A percentile compares a stretch with the other conserved stretches of the same genome.
Conservation (phyloP, 2,113 vertebrate genomes). For the Erinaceus europaeus region DNA sequence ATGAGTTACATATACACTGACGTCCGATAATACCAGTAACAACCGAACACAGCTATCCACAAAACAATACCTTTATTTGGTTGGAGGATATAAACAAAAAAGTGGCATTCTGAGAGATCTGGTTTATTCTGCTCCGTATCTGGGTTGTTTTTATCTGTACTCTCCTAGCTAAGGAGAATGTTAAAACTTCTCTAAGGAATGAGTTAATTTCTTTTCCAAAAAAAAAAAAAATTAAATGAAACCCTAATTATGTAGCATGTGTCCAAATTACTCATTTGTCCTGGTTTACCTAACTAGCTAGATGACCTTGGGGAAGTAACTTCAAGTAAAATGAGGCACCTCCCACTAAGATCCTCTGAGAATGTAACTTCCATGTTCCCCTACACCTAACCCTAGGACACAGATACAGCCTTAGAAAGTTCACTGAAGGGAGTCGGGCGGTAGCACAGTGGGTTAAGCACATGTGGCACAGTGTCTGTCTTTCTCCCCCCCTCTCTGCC, state of each 20-base stretch:
- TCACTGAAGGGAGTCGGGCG: background rate
- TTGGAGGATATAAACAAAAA: background rate
- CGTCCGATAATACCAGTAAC: background rate
- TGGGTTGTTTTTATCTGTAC: slow-evolving; percentile 6
- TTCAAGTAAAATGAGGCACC: slow-evolving; percentile 38
- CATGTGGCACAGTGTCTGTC: too few species aligned
- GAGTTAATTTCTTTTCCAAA: slow-evolving; percentile 37
- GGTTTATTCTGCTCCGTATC: background rate
- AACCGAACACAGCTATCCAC: background rate
- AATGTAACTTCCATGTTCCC: background rate
- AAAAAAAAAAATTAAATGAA: slow-evolving; percentile 43
- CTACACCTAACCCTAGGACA: background rate
- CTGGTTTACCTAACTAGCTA: slow-evolving; percentile 32
- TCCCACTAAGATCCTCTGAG: background rate
- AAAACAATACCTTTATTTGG: background rate
- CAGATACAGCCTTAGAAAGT: too few species aligned
- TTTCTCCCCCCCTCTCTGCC: too few species aligned
- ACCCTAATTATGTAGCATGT: slow-evolving; percentile 35
- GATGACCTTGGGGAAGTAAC: slow-evolving; percentile 51
- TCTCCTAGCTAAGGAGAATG: too few species aligned
- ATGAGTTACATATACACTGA: background rate
- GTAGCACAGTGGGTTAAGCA: background rate
- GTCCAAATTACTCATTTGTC: slow-evolving; percentile 57
- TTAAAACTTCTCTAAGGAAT: slow-evolving; percentile 19
- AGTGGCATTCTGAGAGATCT: background rate